phyloP scores from a whole-genome alignment of 2,888 invertebrate genomes.

The Yponomeuta plumbellus region DNA sequence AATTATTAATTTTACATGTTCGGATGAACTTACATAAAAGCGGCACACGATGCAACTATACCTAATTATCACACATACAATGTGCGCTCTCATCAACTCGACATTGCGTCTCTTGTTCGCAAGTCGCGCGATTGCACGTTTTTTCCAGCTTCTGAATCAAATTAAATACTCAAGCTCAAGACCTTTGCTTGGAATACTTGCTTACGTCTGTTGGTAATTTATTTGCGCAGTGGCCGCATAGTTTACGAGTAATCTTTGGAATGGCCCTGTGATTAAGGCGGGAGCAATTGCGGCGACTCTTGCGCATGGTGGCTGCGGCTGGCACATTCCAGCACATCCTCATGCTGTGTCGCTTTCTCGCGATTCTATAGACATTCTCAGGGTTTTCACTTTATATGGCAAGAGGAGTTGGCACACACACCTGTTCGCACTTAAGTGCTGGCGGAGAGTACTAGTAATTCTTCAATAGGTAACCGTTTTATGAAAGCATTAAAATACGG shows the following conservation, averaged over 20 bases:
- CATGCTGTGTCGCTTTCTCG: not conserved
- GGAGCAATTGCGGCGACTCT: not conserved
- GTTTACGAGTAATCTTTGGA: not conserved
- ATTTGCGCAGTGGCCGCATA: not conserved
- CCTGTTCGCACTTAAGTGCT: not conserved
- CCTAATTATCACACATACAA: too few species aligned
- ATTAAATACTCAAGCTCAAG: too few species aligned
- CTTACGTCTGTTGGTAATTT: not conserved
- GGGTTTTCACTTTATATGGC: not conserved
- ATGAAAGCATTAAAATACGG: conserved; percentile 27
- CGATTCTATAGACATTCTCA: not conserved
- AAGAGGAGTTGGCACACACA: not conserved
- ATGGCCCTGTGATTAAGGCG: not conserved
- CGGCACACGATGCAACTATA: too few species aligned
- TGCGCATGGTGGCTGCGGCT: not conserved
- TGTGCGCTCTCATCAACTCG: too few species aligned
- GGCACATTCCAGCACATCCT: conserved; percentile 1
- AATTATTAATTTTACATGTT: too few species aligned
- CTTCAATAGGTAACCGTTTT: not conserved
- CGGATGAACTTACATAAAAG: too few species aligned
- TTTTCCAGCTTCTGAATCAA: too few species aligned
- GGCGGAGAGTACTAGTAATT: not conserved
- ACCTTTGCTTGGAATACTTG: not conserved
- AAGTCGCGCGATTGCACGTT: too few species aligned
- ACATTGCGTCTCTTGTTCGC: too few species aligned